phyloP scores from a whole-genome alignment of 2,888 invertebrate species.

The Sarcophaga variegata region DNA sequence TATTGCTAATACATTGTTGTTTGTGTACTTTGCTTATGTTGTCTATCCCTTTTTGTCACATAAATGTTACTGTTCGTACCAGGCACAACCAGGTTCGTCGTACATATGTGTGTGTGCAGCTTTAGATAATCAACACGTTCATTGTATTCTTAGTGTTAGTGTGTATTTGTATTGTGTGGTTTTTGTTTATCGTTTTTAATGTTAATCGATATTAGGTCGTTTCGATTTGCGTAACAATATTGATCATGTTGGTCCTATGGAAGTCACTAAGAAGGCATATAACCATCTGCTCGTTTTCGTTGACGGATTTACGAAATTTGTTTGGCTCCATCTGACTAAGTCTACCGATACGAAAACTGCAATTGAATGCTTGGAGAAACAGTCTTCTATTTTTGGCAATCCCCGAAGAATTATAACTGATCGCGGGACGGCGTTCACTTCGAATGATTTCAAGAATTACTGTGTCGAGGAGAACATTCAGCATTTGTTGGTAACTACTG shows the following conservation, averaged over 20 bases:
- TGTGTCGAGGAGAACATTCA: conserved; percentile 37
- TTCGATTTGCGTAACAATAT: no score
- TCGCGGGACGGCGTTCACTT: conserved; percentile 16
- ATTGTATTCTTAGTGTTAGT: no score
- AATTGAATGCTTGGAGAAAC: neutral
- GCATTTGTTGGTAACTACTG: conserved; percentile 70
- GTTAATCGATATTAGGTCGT: no score
- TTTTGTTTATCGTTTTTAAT: no score
- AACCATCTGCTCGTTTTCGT: neutral
- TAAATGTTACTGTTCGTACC: no score
- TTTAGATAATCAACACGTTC: no score
- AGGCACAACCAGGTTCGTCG: no score
- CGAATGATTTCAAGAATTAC: neutral
- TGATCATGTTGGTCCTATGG: neutral
- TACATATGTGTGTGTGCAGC: no score
- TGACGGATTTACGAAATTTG: neutral
- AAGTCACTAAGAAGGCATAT: conserved; percentile 8
- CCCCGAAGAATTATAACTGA: conserved; percentile 14
- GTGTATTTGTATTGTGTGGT: no score
- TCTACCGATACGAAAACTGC: neutral
- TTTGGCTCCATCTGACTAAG: conserved; percentile 1
- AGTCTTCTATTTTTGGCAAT: conserved; percentile 23
- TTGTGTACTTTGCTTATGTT: no score
- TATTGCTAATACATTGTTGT: no score
- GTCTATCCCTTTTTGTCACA: no score